Percentiles rank a stretch among this genome's conserved stretches.
Evolutionary conservation across 2,113 vertebrate species (phyloP).

Genomic region (Anseranas semipalmata): DNA sequence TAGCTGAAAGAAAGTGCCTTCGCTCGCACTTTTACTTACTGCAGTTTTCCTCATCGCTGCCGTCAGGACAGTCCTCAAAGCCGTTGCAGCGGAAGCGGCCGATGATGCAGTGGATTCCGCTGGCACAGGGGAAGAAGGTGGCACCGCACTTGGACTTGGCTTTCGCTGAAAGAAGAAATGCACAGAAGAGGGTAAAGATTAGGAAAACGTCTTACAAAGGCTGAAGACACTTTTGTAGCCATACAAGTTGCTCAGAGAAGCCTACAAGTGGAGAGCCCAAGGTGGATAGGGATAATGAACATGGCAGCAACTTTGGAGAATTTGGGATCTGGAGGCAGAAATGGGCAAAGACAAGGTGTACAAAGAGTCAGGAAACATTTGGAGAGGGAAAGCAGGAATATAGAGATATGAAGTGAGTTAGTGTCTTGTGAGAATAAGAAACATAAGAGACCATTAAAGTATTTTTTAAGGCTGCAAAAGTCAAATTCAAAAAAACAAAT

Average conservation of each 20-base stretch:
- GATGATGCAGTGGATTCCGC: slow-evolving; percentile 95
- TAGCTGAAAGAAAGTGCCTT: background rate
- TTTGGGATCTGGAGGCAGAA: background rate
- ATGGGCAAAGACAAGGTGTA: background rate
- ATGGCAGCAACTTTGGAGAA: background rate
- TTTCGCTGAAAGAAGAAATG: slow-evolving; percentile 80
- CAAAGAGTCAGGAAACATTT: background rate
- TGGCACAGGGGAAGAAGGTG: slow-evolving; percentile 93
- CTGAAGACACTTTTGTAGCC: background rate
- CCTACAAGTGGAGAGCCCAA: background rate
- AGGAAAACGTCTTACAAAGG: background rate
- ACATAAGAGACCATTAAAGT: background rate
- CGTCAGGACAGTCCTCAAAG: slow-evolving; percentile 93
- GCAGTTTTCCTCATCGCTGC: slow-evolving; percentile 97
- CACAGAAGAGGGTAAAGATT: background rate
- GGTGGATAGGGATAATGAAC: background rate
- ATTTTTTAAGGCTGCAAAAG: background rate
- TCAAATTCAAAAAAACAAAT: background rate
- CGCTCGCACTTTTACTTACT: slow-evolving; percentile 82
- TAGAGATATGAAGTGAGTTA: background rate
- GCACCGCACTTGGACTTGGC: slow-evolving; percentile 90
- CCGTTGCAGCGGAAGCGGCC: slow-evolving; percentile 96
- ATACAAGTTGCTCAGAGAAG: background rate
- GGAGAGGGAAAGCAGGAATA: background rate
- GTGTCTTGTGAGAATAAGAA: background rate